phyloP scores from a whole-genome alignment of 1,140 invertebrate genomes.

The Drosophila asahinai region DNA sequence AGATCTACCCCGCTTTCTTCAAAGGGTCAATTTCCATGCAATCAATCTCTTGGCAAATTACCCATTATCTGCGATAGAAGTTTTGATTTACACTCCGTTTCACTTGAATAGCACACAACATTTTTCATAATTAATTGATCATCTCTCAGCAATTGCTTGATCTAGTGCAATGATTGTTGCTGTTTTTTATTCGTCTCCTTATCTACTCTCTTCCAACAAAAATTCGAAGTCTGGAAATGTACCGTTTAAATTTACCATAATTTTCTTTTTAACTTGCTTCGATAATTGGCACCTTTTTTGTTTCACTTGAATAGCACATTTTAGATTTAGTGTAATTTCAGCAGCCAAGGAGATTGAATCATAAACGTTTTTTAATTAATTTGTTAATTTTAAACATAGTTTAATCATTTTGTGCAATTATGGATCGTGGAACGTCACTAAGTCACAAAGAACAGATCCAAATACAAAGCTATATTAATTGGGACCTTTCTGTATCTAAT shows the following conservation, averaged over 20 bases:
- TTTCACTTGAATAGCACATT: conserved; percentile 33
- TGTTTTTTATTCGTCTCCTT: neutral
- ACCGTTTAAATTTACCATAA: neutral
- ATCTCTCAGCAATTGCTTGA: too few species aligned
- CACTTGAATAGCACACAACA: too few species aligned
- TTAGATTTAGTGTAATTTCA: conserved; percentile 10
- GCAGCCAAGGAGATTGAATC: conserved; percentile 13
- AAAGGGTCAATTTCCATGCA: too few species aligned
- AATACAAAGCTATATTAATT: conserved; percentile 19
- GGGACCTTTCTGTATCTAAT: too few species aligned
- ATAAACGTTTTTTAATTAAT: conserved; percentile 15
- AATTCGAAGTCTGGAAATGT: neutral
- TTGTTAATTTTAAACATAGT: neutral
- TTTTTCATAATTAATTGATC: too few species aligned
- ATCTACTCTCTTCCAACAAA: neutral
- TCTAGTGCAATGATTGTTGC: too few species aligned
- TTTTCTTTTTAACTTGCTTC: neutral
- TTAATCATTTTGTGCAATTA: conserved; percentile 9
- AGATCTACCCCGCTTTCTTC: too few species aligned
- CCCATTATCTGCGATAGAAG: too few species aligned
- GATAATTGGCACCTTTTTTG: conserved; percentile 4
- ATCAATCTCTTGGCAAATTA: too few species aligned
- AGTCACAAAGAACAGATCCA: conserved; percentile 12
- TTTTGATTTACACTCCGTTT: too few species aligned
- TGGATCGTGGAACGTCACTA: conserved; percentile 4